A percentile compares a stretch with the other conserved stretches of the same genome.
Evolutionary conservation across 2,888 invertebrate genomes (phyloP).

Genomic region (Hyles lineata): DNA sequence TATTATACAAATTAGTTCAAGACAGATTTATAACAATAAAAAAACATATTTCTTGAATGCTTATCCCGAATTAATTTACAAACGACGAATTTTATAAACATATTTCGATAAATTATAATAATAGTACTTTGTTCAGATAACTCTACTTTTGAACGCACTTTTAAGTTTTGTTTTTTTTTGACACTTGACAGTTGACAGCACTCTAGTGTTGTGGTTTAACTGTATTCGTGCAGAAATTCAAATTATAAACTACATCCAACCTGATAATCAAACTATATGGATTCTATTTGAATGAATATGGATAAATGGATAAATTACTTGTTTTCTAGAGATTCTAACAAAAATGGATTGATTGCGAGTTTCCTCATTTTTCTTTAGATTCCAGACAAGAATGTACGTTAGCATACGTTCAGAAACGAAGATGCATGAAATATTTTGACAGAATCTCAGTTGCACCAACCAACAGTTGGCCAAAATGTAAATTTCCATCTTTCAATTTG

Average conservation of each 20-base stretch:
- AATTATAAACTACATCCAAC: not conserved
- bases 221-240: conserved; percentile 10
- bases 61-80: too few relatives aligned
- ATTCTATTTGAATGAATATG: not conserved
- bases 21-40: not conserved
- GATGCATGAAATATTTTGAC: conserved; percentile 42
- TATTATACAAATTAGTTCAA: not conserved
- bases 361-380: too few relatives aligned
- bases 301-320: not conserved
- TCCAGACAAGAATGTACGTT: too few relatives aligned
- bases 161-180: not conserved
- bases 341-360: not conserved
- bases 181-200: conserved; percentile 17
- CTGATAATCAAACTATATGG: not conserved
- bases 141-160: not conserved
- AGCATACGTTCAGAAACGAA: conserved; percentile 32
- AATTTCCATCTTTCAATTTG: conserved; percentile 57
- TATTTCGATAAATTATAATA: not conserved
- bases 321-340: not conserved
- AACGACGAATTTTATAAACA: too few relatives aligned
- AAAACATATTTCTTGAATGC: not conserved
- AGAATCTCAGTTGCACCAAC: conserved; percentile 38
- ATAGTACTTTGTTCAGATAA: not conserved
- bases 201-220: not conserved
- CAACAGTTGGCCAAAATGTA: conserved; percentile 52